phyloP scores from a whole-genome alignment of 1,140 invertebrate genomes.

The Littorina saxatilis region DNA sequence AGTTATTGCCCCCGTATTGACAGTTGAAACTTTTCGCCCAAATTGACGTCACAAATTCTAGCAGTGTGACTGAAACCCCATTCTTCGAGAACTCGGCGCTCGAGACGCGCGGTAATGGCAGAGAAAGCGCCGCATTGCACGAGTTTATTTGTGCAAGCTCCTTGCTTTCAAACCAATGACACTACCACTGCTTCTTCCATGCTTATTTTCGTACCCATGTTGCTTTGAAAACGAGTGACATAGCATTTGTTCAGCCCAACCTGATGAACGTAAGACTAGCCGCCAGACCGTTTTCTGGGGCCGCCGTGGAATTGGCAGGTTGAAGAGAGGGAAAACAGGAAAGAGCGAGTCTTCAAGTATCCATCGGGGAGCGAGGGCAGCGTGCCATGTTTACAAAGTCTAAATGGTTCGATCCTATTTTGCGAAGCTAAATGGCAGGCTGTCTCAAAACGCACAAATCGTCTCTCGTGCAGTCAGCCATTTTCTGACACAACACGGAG shows the following conservation, averaged over 20 bases:
- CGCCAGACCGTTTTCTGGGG: too few species aligned
- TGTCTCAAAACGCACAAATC: background rate
- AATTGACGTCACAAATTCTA: too few species aligned
- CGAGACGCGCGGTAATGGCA: background rate
- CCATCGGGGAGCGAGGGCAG: background rate
- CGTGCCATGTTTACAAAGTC: conserved; percentile 8
- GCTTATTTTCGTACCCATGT: background rate
- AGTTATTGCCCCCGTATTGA: too few species aligned
- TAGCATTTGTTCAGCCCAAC: background rate
- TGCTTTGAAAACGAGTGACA: conserved; percentile 15
- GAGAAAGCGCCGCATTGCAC: conserved; percentile 5
- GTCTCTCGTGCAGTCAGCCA: conserved; percentile 4
- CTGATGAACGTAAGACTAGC: too few species aligned
- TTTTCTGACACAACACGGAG: conserved; percentile 29
- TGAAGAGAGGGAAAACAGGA: too few species aligned
- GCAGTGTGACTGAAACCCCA: too few species aligned
- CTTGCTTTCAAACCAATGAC: conserved; percentile 10
- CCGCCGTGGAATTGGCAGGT: too few species aligned
- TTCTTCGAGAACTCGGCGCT: too few species aligned
- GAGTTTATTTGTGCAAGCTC: conserved; percentile 1
- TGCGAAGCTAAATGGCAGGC: background rate
- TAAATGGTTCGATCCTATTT: conserved; percentile 19
- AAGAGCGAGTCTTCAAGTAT: too few species aligned
- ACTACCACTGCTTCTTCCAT: background rate
- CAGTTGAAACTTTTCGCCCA: too few species aligned